Evolutionary conservation across 2,888 invertebrate species (phyloP).

Genomic region (Loripinus fragilis): DNA sequence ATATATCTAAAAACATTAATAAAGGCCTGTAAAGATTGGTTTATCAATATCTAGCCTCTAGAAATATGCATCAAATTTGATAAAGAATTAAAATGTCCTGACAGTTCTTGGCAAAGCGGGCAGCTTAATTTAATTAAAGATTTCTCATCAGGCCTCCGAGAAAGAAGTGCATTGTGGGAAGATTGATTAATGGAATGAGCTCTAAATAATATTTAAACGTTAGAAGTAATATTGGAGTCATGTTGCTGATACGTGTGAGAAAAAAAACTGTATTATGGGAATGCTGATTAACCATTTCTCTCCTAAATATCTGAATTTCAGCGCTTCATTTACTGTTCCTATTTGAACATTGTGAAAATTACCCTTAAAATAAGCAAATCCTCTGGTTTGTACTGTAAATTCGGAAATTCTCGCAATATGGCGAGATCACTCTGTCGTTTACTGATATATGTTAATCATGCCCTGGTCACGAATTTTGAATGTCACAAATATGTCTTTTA

Average conservation of each 20-base stretch:
- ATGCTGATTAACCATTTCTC: too few species aligned
- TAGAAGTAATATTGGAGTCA: conserved; percentile 9
- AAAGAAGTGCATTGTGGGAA: conserved; percentile 28
- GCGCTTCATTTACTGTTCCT: too few species aligned
- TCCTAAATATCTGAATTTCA: too few species aligned
- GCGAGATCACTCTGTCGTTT: too few species aligned
- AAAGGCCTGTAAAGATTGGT: not conserved
- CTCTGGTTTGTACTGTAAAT: too few species aligned
- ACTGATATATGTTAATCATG: too few species aligned
- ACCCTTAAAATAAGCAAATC: too few species aligned
- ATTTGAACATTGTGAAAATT: too few species aligned
- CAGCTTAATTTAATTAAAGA: conserved; percentile 56
- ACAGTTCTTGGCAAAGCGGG: conserved; percentile 38
- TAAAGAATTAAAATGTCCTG: conserved; percentile 33
- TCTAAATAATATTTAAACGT: conserved; percentile 18
- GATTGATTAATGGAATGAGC: conserved; percentile 36
- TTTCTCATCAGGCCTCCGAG: conserved; percentile 44
- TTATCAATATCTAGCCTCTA: conserved; percentile 8
- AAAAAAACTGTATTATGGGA: not conserved
- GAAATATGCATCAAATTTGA: conserved; percentile 22
- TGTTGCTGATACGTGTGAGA: not conserved
- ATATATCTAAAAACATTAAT: conserved; percentile 15
- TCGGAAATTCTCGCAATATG: too few species aligned
- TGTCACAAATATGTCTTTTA: too few species aligned
- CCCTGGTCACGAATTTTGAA: too few species aligned